Percentiles rank a stretch among this genome's conserved stretches.
Conservation (phyloP, 2,888 invertebrate genomes). For the Drosophila atripex region DNA sequence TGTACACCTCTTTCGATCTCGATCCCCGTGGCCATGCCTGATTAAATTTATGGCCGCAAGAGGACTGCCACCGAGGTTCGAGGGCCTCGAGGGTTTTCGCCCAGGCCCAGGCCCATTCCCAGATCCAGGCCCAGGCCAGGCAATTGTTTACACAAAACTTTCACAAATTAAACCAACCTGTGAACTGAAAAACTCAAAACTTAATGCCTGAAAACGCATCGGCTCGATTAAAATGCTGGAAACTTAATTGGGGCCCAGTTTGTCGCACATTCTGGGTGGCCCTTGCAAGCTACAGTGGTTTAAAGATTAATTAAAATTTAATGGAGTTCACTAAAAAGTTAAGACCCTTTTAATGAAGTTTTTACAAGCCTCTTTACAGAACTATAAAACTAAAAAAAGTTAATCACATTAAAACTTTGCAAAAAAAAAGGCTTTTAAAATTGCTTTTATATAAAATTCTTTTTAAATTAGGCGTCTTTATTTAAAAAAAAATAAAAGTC, state of each 20-base stretch:
- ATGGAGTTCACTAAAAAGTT: neutral
- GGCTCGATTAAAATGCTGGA: slow-evolving; percentile 74
- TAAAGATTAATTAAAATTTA: neutral
- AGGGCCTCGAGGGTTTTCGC: slow-evolving; percentile 32
- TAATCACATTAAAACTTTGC: neutral
- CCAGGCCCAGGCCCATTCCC: slow-evolving; percentile 2
- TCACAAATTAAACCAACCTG: slow-evolving; percentile 73
- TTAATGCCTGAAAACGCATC: slow-evolving; percentile 42
- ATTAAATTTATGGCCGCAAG: slow-evolving; percentile 69
- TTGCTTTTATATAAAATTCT: neutral
- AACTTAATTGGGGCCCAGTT: slow-evolving; percentile 69
- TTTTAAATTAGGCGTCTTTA: neutral
- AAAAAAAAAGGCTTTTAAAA: neutral
- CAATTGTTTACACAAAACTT: slow-evolving; percentile 78
- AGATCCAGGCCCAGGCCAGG: slow-evolving; percentile 12
- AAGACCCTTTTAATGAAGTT: neutral
- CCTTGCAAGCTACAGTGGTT: slow-evolving; percentile 48
- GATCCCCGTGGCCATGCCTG: slow-evolving; percentile 67
- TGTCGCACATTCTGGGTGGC: slow-evolving; percentile 71
- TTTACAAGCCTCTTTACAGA: neutral
- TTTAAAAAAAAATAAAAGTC: neutral
- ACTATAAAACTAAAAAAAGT: neutral
- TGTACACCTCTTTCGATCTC: slow-evolving; percentile 39
- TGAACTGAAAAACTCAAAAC: slow-evolving; percentile 49
- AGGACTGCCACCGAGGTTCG: slow-evolving; percentile 39